phyloP scores from a whole-genome alignment of 2,888 invertebrate genomes.

The Aphodius sticticus region DNA sequence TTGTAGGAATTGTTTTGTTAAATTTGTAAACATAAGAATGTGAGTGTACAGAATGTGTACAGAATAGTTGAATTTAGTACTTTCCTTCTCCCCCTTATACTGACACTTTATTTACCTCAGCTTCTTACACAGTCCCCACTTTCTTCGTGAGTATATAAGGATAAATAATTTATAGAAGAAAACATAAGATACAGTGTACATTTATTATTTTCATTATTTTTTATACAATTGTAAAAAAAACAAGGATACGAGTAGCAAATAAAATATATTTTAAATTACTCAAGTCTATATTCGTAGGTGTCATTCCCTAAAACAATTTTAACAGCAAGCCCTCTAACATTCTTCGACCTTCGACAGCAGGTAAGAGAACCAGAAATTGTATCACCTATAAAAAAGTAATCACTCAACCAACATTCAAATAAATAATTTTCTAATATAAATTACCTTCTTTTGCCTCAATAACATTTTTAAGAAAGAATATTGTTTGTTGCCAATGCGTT shows the following conservation, averaged over 20 bases:
- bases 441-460: slow-evolving; percentile 70
- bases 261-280: slow-evolving; percentile 58
- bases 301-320: slow-evolving; percentile 71
- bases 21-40: not conserved
- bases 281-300: slow-evolving; percentile 70
- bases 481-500: slow-evolving; percentile 96
- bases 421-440: slow-evolving; percentile 52
- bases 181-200: slow-evolving; percentile 21
- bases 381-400: slow-evolving; percentile 53
- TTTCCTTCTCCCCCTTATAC: slow-evolving; percentile 21
- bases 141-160: slow-evolving; percentile 12
- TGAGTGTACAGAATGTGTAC: slow-evolving; percentile 28
- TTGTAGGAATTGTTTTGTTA: slow-evolving; percentile 31
- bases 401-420: slow-evolving; percentile 16
- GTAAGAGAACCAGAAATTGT: slow-evolving; percentile 72
- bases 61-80: slow-evolving; percentile 40
- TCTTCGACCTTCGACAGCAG: slow-evolving; percentile 76
- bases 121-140: not conserved
- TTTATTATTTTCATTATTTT: slow-evolving; percentile 33
- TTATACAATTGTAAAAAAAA: slow-evolving; percentile 44
- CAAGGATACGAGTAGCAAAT: slow-evolving; percentile 41
- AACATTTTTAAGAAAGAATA: slow-evolving; percentile 83
- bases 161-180: slow-evolving; percentile 24
- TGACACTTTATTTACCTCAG: not conserved
- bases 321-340: slow-evolving; percentile 77